phyloP scores from a whole-genome alignment of 2,797 vertebrate species.

The Rousettus madagascariensis region DNA sequence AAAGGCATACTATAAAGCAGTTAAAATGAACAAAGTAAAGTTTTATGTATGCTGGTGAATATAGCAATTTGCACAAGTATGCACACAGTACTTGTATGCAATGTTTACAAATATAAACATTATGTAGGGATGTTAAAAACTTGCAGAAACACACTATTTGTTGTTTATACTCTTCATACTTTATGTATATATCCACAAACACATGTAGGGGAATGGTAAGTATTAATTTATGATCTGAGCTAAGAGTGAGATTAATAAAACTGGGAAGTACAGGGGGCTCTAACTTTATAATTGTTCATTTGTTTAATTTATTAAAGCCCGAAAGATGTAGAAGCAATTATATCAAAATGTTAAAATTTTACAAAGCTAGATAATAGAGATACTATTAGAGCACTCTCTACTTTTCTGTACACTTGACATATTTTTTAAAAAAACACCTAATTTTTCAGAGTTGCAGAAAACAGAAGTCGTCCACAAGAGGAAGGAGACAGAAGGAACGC shows the following conservation, averaged over 20 bases:
- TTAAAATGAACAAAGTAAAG: background rate
- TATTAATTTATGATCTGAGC: background rate
- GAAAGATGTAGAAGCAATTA: background rate
- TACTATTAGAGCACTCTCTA: background rate
- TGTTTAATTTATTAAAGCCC: background rate
- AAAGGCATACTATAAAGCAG: background rate
- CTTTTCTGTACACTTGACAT: background rate
- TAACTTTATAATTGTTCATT: background rate
- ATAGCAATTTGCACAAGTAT: background rate
- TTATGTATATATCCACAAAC: background rate
- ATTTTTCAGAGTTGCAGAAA: background rate
- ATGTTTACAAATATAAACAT: background rate
- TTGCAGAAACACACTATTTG: background rate
- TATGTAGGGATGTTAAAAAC: background rate
- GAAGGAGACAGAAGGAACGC: background rate
- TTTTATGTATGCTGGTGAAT: background rate
- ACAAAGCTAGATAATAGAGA: background rate
- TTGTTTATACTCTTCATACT: background rate
- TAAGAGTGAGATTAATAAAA: background rate
- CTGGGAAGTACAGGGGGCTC: background rate
- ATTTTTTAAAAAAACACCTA: background rate
- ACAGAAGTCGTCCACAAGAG: background rate
- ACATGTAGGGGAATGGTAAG: background rate
- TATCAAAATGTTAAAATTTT: slow-evolving; percentile 6
- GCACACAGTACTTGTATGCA: background rate